Conservation (phyloP, 1,140 invertebrate species). For the Dolichoris vasculosae region DNA sequence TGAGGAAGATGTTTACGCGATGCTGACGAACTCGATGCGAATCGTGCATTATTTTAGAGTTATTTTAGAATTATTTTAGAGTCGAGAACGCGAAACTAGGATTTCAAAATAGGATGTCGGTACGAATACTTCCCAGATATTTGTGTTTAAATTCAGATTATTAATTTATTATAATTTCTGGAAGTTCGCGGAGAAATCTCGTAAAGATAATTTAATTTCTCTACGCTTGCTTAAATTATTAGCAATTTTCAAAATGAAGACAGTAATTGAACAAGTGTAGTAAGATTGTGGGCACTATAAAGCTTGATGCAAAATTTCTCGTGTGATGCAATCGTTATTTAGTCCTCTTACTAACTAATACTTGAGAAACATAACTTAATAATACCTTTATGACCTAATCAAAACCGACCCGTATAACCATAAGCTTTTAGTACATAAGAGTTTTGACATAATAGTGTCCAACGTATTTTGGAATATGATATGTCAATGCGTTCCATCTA, state of each 20-base stretch:
- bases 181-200: neutral
- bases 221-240: neutral
- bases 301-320: neutral
- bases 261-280: neutral
- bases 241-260: neutral
- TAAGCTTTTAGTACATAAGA: constrained; percentile 14
- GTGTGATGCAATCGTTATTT: neutral
- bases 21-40: too few relatives aligned
- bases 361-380: neutral
- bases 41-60: too few relatives aligned
- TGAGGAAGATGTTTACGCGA: too few relatives aligned
- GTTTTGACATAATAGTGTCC: neutral
- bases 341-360: neutral
- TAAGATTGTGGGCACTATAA: neutral
- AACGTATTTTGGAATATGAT: neutral
- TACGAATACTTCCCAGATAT: neutral
- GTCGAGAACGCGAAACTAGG: neutral
- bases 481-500: neutral
- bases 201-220: neutral
- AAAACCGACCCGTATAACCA: neutral
- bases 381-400: constrained; percentile 5
- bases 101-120: neutral
- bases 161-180: neutral
- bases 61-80: too few relatives aligned
- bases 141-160: neutral